A percentile compares a stretch with the other conserved stretches of the same genome.
phyloP scores from a whole-genome alignment of 2,888 invertebrate species.

The Clivina fossor region DNA sequence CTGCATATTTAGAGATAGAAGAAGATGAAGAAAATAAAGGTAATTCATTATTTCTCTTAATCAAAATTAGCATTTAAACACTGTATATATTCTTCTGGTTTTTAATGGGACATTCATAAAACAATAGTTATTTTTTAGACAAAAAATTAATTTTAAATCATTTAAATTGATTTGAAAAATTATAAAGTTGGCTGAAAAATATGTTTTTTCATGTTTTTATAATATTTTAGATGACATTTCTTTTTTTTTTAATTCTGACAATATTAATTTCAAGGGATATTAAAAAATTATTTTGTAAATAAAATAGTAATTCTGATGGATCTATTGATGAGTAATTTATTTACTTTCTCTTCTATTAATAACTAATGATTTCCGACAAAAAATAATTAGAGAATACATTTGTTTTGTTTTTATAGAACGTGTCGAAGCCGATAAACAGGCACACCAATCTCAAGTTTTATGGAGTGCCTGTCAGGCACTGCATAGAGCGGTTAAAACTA shows the following conservation, averaged over 20 bases:
- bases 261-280: too few species aligned
- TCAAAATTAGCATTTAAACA: not conserved
- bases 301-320: slow-evolving; percentile 33
- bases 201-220: too few species aligned
- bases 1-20: slow-evolving; percentile 37
- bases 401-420: slow-evolving; percentile 60
- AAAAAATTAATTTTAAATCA: too few species aligned
- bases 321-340: slow-evolving; percentile 13
- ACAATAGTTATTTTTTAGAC: too few species aligned
- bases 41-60: not conserved
- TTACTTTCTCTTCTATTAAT: slow-evolving; percentile 8
- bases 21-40: slow-evolving; percentile 38
- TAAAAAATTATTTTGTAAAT: slow-evolving; percentile 35
- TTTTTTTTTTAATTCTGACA: too few species aligned
- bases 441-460: slow-evolving; percentile 80
- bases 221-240: too few species aligned
- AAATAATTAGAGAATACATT: not conserved
- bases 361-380: too few species aligned
- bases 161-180: too few species aligned
- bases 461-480: slow-evolving; percentile 94
- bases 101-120: slow-evolving; percentile 15
- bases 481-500: slow-evolving; percentile 70
- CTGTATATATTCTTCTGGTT: too few species aligned
- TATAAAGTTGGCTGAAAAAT: too few species aligned
- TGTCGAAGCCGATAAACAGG: slow-evolving; percentile 71